A percentile compares a stretch with the other conserved stretches of the same genome.
Evolutionary conservation across 2,888 invertebrate genomes (phyloP).

Genomic region (Didymodactylos carnosus): DNA sequence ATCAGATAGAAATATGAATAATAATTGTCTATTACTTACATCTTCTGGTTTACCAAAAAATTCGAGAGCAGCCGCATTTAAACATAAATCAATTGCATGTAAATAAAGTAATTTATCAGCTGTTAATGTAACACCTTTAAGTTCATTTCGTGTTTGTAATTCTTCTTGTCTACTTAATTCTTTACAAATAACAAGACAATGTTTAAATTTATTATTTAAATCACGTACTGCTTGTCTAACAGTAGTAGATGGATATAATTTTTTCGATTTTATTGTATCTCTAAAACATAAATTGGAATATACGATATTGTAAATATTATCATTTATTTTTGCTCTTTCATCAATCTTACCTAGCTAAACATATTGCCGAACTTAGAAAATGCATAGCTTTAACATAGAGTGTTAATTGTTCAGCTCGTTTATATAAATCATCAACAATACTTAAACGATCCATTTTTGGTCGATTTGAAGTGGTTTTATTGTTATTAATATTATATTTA

Average conservation of each 20-base stretch:
- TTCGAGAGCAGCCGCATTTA: constrained; percentile 89
- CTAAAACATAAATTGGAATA: constrained; percentile 38
- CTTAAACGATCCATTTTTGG: constrained; percentile 14
- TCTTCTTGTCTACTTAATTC: constrained; percentile 51
- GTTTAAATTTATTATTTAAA: constrained; percentile 12
- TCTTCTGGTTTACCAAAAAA: constrained; percentile 60
- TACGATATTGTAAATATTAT: neutral
- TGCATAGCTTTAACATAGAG: constrained; percentile 73
- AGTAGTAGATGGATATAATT: constrained; percentile 68
- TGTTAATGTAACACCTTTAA: constrained; percentile 39
- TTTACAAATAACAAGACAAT: constrained; percentile 54
- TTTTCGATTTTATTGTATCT: constrained; percentile 58
- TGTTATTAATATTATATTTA: constrained; percentile 1
- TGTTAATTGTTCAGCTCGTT: constrained; percentile 58
- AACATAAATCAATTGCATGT: constrained; percentile 93
- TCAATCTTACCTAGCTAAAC: neutral
- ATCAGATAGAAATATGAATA: neutral
- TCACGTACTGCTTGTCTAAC: constrained; percentile 37
- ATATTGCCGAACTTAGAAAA: constrained; percentile 72
- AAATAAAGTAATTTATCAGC: constrained; percentile 90
- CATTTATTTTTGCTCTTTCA: neutral
- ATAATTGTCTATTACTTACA: constrained; percentile 27
- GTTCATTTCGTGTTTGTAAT: constrained; percentile 32
- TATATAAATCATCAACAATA: constrained; percentile 15
- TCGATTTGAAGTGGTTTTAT: constrained; percentile 3